Evolutionary conservation across 2,113 vertebrate genomes (phyloP).

Genomic region (Odontesthes bonariensis): DNA sequence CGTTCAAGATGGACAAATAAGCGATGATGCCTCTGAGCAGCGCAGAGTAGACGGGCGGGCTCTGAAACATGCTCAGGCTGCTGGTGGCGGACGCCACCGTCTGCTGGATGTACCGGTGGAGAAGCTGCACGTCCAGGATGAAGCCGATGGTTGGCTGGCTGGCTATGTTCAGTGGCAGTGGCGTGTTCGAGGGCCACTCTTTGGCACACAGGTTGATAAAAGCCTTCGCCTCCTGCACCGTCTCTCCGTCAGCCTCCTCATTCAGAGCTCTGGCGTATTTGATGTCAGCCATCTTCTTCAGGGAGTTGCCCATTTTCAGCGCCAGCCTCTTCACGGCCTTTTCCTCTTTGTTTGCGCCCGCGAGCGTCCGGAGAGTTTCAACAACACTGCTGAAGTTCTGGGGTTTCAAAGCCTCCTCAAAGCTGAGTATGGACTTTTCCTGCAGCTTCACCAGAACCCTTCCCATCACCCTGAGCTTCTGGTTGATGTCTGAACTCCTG

Average conservation of each 20-base stretch:
- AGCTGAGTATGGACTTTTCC: constrained; percentile 27
- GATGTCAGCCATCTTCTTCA: constrained; percentile 47
- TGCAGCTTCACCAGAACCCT: constrained; percentile 32
- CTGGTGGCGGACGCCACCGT: neutral
- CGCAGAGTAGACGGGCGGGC: constrained; percentile 25
- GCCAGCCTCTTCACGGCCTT: neutral
- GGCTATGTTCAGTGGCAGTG: neutral
- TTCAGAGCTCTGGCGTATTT: constrained; percentile 43
- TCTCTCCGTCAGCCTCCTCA: constrained; percentile 1
- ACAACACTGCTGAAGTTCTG: constrained; percentile 48
- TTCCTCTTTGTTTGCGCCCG: neutral
- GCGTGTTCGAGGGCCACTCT: neutral
- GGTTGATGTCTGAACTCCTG: neutral
- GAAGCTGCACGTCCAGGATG: constrained; percentile 45
- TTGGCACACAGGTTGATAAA: constrained; percentile 51
- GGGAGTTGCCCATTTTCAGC: neutral
- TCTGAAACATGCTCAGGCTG: constrained; percentile 35
- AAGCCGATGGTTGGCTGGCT: constrained; percentile 37
- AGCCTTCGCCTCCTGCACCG: constrained; percentile 3
- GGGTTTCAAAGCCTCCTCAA: constrained; percentile 55
- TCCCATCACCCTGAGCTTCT: constrained; percentile 35
- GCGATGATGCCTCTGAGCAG: constrained; percentile 46
- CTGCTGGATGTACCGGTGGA: constrained; percentile 27
- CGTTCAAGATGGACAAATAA: constrained; percentile 43
- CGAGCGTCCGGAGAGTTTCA: constrained; percentile 33